These are phyloP conservation scores for Lagorchestes hirsutus DNA, from an alignment of 2,797 vertebrate genomes.

Conservation along the genomic window DNA sequence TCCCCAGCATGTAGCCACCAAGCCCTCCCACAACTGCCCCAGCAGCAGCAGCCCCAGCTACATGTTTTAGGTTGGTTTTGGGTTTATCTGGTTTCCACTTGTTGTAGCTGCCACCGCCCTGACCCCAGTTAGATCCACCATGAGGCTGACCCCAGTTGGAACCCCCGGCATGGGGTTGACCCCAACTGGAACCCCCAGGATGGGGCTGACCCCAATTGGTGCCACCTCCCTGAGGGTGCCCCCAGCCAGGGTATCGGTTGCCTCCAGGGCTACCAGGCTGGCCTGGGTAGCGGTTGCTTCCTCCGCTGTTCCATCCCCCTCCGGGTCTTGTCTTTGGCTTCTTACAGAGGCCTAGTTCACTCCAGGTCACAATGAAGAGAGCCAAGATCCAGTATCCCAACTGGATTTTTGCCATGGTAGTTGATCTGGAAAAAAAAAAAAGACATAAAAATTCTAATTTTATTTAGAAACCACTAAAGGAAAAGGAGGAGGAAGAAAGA, in stretches of 20 bases:
- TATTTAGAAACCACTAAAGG: not conserved
- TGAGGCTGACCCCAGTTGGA: slow-evolving; percentile 72
- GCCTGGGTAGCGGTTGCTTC: slow-evolving; percentile 80
- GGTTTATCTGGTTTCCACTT: slow-evolving; percentile 84
- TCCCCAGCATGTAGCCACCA: slow-evolving; percentile 85
- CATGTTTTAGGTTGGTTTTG: slow-evolving; percentile 85
- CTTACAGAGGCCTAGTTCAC: slow-evolving; percentile 80
- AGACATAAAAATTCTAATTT: slow-evolving; percentile 2
- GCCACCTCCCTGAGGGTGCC: slow-evolving; percentile 66
- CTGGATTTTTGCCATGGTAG: slow-evolving; percentile 78
- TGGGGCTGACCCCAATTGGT: slow-evolving; percentile 58
- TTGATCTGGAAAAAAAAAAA: slow-evolving; percentile 76
- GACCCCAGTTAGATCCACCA: slow-evolving; percentile 78
- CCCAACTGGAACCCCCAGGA: not conserved
- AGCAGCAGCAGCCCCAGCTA: slow-evolving; percentile 81
- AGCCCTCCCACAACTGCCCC: slow-evolving; percentile 84
- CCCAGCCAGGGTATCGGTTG: slow-evolving; percentile 80
- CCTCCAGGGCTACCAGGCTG: slow-evolving; percentile 79
- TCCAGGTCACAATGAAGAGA: slow-evolving; percentile 78
- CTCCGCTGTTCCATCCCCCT: slow-evolving; percentile 76
- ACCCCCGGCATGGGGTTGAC: slow-evolving; percentile 22
- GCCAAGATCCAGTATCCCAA: slow-evolving; percentile 77
- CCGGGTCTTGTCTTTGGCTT: slow-evolving; percentile 83
- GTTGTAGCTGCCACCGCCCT: slow-evolving; percentile 80
- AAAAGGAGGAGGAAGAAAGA: not conserved